A percentile compares a stretch with the other conserved stretches of the same genome.
phyloP scores from a whole-genome alignment of 2,797 vertebrate genomes.

The Microtus obscurus region DNA sequence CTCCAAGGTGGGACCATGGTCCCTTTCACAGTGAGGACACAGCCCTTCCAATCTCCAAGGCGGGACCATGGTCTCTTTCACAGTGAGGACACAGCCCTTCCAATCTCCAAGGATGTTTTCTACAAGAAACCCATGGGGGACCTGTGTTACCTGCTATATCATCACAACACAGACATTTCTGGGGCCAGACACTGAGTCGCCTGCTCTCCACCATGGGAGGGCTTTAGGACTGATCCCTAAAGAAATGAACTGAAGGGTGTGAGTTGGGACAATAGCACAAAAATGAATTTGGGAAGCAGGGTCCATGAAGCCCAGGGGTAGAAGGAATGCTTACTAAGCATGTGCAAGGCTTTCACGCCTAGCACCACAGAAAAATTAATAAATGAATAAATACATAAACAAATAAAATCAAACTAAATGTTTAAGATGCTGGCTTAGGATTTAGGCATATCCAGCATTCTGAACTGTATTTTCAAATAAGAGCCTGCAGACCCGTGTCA shows the following conservation, averaged over 20 bases:
- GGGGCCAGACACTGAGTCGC: neutral
- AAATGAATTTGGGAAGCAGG: neutral
- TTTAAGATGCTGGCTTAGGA: neutral
- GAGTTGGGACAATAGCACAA: slow-evolving; percentile 7
- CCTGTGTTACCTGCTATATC: slow-evolving; percentile 22
- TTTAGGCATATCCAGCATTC: neutral
- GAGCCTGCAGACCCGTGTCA: neutral
- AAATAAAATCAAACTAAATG: neutral
- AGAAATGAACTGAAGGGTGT: neutral
- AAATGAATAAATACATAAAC: neutral
- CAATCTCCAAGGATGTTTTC: slow-evolving; percentile 55
- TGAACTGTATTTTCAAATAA: slow-evolving; percentile 46
- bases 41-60: slow-evolving; percentile 52
- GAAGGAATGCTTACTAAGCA: neutral
- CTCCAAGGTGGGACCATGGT: neutral
- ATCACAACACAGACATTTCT: neutral
- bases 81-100: slow-evolving; percentile 9
- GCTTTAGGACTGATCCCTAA: slow-evolving; percentile 31
- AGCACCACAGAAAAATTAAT: neutral
- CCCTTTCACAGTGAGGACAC: slow-evolving; percentile 2
- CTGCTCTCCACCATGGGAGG: neutral
- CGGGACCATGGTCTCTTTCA: neutral
- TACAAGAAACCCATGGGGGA: slow-evolving; percentile 33
- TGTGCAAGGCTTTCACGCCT: neutral
- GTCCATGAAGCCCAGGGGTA: neutral